Percentiles rank a stretch among this genome's conserved stretches.
These are phyloP conservation scores for Fregata magnificens DNA, from an alignment of 2,113 vertebrate species.

Conservation along the genomic window DNA sequence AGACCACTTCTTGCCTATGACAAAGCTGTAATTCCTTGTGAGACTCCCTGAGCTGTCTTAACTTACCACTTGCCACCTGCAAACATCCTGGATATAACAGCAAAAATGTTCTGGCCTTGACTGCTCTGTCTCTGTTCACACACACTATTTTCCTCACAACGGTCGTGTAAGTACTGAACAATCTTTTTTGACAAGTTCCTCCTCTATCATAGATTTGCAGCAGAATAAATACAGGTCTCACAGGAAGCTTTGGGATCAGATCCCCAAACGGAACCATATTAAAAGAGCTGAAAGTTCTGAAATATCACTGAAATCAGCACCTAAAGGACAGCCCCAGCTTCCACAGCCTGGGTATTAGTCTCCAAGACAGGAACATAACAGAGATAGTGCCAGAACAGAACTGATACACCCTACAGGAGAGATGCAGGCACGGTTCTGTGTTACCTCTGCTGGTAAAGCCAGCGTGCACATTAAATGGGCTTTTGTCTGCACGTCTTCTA, in stretches of 20 bases:
- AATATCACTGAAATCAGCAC: not conserved
- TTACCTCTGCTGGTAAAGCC: not conserved
- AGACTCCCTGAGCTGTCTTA: not conserved
- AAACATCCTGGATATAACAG: not conserved
- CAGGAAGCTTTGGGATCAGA: not conserved
- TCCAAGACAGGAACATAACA: slow-evolving; percentile 37
- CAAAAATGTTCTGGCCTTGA: not conserved
- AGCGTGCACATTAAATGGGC: not conserved
- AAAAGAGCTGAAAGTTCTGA: not conserved
- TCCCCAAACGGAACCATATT: not conserved
- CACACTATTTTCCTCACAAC: not conserved
- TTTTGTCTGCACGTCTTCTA: not conserved
- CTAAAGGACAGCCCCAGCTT: not conserved
- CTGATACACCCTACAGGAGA: slow-evolving; percentile 53
- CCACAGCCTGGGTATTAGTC: not conserved
- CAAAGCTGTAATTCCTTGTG: not conserved
- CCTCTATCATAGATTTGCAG: not conserved
- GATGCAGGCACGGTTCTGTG: not conserved
- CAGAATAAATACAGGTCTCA: not conserved
- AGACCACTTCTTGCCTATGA: not conserved
- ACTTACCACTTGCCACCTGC: not conserved
- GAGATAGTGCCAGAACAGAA: slow-evolving; percentile 52
- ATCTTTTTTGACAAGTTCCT: not conserved
- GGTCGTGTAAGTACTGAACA: not conserved
- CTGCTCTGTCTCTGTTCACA: not conserved